Percentiles rank a stretch among this genome's conserved stretches.
phyloP scores from a whole-genome alignment of 2,888 invertebrate species.

The Sinotaia quadrata region DNA sequence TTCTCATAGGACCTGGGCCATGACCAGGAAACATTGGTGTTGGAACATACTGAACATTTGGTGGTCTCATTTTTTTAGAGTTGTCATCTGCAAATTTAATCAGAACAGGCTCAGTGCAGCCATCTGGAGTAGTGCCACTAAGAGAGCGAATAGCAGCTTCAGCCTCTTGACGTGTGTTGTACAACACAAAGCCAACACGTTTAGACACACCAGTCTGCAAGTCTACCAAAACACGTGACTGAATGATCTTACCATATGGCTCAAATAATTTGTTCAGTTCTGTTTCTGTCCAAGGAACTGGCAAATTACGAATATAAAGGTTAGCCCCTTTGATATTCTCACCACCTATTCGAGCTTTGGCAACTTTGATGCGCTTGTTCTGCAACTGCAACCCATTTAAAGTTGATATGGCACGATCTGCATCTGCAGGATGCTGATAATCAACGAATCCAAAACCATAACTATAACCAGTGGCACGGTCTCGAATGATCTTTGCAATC shows the following conservation, averaged over 20 bases:
- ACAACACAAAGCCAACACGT: constrained; percentile 89
- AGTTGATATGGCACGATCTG: constrained; percentile 86
- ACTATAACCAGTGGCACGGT: constrained; percentile 87
- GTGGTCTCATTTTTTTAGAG: constrained; percentile 54
- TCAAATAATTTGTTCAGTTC: constrained; percentile 89
- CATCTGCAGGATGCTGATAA: constrained; percentile 88
- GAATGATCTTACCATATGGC: constrained; percentile 91
- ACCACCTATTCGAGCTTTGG: constrained; percentile 91
- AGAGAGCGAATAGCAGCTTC: constrained; percentile 89
- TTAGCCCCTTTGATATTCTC: constrained; percentile 95
- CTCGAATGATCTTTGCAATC: constrained; percentile 83
- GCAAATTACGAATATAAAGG: constrained; percentile 92
- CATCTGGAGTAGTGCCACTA: constrained; percentile 85
- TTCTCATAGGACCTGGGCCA: constrained; percentile 45
- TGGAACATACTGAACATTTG: constrained; percentile 37
- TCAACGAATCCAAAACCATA: constrained; percentile 97
- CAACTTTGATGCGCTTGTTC: constrained; percentile 94
- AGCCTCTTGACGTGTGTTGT: constrained; percentile 89
- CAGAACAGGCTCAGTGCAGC: constrained; percentile 85
- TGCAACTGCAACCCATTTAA: constrained; percentile 90
- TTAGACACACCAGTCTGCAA: constrained; percentile 89
- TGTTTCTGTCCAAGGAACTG: constrained; percentile 78
- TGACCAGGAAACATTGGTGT: constrained; percentile 38
- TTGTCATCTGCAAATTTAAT: constrained; percentile 91
- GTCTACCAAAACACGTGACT: constrained; percentile 91